Conservation (phyloP, 2,113 vertebrate genomes). For the Notechis scutatus region DNA sequence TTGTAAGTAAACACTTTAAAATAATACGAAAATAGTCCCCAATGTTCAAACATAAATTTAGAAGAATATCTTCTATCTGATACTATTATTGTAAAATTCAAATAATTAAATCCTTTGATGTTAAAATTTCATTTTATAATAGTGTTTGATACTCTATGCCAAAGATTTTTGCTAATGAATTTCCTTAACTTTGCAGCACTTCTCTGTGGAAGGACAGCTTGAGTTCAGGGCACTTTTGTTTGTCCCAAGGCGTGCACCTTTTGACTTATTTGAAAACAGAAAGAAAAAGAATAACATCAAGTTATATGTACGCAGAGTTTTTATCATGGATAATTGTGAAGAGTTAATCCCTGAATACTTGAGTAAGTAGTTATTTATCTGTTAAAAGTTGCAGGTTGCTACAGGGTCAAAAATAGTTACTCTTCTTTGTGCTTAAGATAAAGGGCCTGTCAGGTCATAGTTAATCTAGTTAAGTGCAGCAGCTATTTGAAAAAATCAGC, state of each 20-base stretch:
- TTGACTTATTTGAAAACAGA: constrained; percentile 92
- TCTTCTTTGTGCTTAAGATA: background rate
- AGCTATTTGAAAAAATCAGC: background rate
- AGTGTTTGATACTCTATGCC: background rate
- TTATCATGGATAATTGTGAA: constrained; percentile 98
- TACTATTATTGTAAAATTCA: background rate
- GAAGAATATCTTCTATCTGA: no score
- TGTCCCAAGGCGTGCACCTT: constrained; percentile 87
- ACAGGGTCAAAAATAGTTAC: background rate
- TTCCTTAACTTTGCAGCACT: constrained; percentile 75
- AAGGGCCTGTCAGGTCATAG: background rate
- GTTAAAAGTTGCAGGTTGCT: background rate
- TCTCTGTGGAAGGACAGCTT: constrained; percentile 95
- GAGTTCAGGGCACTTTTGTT: constrained; percentile 94
- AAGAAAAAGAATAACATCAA: constrained; percentile 98
- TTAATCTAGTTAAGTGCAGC: background rate
- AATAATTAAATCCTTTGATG: background rate
- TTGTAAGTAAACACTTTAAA: background rate
- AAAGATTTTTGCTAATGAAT: background rate
- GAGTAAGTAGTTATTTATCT: constrained; percentile 75
- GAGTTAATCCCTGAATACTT: constrained; percentile 94
- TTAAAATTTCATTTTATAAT: background rate
- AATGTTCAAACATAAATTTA: background rate
- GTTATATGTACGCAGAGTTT: constrained; percentile 93
- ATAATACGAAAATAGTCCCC: background rate